phyloP scores from a whole-genome alignment of 2,113 vertebrate genomes.

The Calidris pygmaea region DNA sequence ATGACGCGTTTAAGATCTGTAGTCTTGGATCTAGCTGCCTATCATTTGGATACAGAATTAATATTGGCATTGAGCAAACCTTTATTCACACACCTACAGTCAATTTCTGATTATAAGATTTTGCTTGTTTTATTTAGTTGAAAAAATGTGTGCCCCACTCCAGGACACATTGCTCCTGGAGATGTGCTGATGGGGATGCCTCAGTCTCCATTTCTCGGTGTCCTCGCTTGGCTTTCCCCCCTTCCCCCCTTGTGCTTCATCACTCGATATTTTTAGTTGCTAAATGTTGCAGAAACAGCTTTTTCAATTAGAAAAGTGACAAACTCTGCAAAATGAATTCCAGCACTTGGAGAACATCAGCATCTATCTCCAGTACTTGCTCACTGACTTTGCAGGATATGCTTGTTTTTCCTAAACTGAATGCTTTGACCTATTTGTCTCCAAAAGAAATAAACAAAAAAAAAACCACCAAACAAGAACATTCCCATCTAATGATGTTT shows the following conservation, averaged over 20 bases:
- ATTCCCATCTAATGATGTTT: neutral
- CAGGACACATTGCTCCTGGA: neutral
- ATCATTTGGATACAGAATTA: neutral
- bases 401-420: neutral
- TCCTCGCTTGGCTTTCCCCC: neutral
- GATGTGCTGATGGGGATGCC: neutral
- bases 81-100: neutral
- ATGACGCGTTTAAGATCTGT: neutral
- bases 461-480: neutral
- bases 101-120: neutral
- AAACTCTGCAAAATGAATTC: slow-evolving; percentile 51
- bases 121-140: neutral
- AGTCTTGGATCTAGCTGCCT: neutral
- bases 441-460: slow-evolving; percentile 13
- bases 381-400: neutral
- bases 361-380: slow-evolving; percentile 14
- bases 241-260: neutral
- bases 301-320: slow-evolving; percentile 58
- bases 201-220: neutral
- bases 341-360: slow-evolving; percentile 18
- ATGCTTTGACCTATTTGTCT: neutral
- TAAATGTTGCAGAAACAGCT: slow-evolving; percentile 52
- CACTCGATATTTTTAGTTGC: slow-evolving; percentile 50
- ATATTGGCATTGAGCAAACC: neutral
- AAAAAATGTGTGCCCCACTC: neutral